phyloP scores from a whole-genome alignment of 2,113 vertebrate species.

The Rana temporaria region DNA sequence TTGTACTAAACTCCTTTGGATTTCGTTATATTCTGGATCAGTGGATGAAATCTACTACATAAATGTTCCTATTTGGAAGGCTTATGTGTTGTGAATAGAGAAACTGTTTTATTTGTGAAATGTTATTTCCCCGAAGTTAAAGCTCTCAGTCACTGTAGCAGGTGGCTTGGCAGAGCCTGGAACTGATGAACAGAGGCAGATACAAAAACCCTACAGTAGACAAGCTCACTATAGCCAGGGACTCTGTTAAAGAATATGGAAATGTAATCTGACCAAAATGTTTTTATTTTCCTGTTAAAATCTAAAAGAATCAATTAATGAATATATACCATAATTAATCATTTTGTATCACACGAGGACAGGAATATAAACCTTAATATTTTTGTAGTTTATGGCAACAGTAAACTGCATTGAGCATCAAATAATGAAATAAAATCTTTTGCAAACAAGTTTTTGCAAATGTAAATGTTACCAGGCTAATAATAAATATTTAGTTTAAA shows the following conservation, averaged over 20 bases:
- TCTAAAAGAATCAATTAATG: neutral
- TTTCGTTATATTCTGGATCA: slow-evolving; percentile 27
- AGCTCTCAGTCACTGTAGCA: slow-evolving; percentile 40
- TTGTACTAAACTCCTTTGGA: slow-evolving; percentile 22
- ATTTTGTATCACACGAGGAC: neutral
- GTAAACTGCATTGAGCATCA: no score
- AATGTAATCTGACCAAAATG: slow-evolving; percentile 19
- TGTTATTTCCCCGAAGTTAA: slow-evolving; percentile 44
- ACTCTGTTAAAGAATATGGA: slow-evolving; percentile 25
- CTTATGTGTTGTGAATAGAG: slow-evolving; percentile 30
- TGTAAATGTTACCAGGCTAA: no score
- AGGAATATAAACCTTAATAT: neutral
- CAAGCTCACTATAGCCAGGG: neutral
- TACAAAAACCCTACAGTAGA: slow-evolving; percentile 31
- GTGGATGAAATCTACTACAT: slow-evolving; percentile 19
- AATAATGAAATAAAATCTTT: no score
- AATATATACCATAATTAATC: neutral
- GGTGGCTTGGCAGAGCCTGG: slow-evolving; percentile 45
- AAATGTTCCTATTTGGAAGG: slow-evolving; percentile 28
- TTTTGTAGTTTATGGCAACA: no score
- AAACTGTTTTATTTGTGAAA: slow-evolving; percentile 42
- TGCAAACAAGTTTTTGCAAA: no score
- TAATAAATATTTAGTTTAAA: no score
- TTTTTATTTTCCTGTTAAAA: slow-evolving; percentile 17
- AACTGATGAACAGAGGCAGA: slow-evolving; percentile 28